Conservation (phyloP, 1,140 invertebrate species). For the Heterodera schachtii region DNA sequence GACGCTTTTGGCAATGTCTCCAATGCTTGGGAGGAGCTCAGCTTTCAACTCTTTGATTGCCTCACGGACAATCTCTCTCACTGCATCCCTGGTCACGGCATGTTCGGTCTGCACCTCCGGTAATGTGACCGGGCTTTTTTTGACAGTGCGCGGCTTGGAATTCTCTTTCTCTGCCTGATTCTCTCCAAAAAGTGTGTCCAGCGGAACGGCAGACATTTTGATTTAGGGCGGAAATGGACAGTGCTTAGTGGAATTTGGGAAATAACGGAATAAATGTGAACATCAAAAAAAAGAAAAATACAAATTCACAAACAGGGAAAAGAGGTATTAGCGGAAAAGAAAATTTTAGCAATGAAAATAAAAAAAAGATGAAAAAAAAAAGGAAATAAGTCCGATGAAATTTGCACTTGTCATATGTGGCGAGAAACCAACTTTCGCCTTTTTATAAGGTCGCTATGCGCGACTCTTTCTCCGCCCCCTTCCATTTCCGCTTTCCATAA, state of each 20-base stretch:
- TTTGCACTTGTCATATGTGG: not conserved
- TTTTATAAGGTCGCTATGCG: slow-evolving; percentile 12
- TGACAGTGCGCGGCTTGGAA: not conserved
- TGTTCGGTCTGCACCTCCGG: too few species aligned
- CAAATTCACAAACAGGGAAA: not conserved
- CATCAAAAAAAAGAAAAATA: not conserved
- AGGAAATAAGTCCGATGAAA: not conserved
- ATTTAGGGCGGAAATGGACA: too few species aligned
- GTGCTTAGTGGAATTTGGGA: not conserved
- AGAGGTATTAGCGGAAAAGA: not conserved
- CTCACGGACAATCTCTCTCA: not conserved
- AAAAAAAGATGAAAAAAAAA: not conserved
- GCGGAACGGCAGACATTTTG: not conserved
- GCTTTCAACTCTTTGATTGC: not conserved
- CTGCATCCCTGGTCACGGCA: not conserved
- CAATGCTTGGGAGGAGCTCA: not conserved
- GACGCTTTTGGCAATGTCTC: not conserved
- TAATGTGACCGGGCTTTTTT: too few species aligned
- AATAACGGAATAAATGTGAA: not conserved
- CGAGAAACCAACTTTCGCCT: not conserved
- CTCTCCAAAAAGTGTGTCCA: not conserved
- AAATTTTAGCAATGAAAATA: too few species aligned
- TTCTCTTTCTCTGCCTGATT: not conserved
- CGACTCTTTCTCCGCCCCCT: slow-evolving; percentile 3
- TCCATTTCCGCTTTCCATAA: slow-evolving; percentile 3